Evolutionary conservation across 92 coral and sea anemone genomes (phyloP).

Genomic region (Blastomussa wellsi): DNA sequence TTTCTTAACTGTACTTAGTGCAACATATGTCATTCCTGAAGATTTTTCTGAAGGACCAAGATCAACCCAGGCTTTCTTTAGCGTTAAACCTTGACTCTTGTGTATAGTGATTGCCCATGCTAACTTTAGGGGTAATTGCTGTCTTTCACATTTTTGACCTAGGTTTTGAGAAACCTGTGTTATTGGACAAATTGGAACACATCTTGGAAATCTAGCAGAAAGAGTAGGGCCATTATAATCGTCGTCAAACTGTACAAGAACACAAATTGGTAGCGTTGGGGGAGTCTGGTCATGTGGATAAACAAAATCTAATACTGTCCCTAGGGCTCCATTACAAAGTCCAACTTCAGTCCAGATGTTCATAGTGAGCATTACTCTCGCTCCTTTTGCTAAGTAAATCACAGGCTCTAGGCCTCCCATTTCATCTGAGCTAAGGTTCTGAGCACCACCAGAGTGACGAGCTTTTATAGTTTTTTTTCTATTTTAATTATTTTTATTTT

Average conservation of each 20-base stretch:
- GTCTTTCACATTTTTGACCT: slow-evolving; percentile 59
- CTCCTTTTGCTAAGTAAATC: slow-evolving; percentile 48
- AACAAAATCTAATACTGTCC: slow-evolving; percentile 51
- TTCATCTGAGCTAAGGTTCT: slow-evolving; percentile 54
- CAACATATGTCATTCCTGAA: slow-evolving; percentile 53
- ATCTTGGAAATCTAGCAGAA: slow-evolving; percentile 50
- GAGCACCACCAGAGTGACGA: slow-evolving; percentile 55
- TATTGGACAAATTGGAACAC: slow-evolving; percentile 70
- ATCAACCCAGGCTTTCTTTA: slow-evolving; percentile 57
- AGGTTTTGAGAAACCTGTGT: slow-evolving; percentile 56
- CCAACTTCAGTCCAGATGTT: slow-evolving; percentile 49
- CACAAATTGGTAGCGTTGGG: slow-evolving; percentile 51
- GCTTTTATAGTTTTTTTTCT: too few relatives aligned
- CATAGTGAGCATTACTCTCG: slow-evolving; percentile 49
- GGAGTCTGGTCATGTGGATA: slow-evolving; percentile 51
- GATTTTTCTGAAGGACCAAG: slow-evolving; percentile 52
- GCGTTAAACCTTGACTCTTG: slow-evolving; percentile 57
- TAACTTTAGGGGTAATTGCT: slow-evolving; percentile 51
- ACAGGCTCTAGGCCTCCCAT: slow-evolving; percentile 62
- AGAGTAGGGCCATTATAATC: slow-evolving; percentile 52
- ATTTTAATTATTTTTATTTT: too few relatives aligned
- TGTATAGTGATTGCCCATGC: slow-evolving; percentile 68
- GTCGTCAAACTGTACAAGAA: slow-evolving; percentile 55
- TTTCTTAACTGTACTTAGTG: slow-evolving; percentile 44
- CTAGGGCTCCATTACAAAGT: slow-evolving; percentile 60